These are phyloP conservation scores for Archaeoteleia sp. DNA, from an alignment of 2,888 invertebrate species.

Conservation along the genomic window DNA sequence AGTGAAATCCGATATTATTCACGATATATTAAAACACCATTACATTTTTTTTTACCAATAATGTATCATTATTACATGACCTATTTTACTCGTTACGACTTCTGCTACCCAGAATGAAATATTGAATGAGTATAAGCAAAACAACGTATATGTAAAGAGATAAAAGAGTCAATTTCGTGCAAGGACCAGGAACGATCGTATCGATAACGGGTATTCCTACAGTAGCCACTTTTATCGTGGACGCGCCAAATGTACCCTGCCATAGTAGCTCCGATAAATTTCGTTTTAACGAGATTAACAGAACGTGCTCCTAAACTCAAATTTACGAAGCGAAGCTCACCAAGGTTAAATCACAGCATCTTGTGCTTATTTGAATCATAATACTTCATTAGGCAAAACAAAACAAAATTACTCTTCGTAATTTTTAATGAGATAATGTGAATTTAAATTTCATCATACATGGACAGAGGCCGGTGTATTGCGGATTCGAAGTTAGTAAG, in stretches of 20 bases:
- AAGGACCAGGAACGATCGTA: constrained; percentile 23
- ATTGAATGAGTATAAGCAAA: constrained; percentile 40
- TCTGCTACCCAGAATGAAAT: constrained; percentile 37
- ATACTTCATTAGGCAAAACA: too few relatives aligned
- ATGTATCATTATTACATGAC: too few relatives aligned
- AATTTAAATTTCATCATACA: too few relatives aligned
- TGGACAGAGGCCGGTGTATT: too few relatives aligned
- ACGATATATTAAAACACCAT: too few relatives aligned
- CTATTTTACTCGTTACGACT: too few relatives aligned
- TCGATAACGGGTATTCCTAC: constrained; percentile 36
- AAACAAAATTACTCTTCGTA: too few relatives aligned
- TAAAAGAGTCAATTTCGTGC: constrained; percentile 20
- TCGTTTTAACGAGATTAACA: constrained; percentile 43
- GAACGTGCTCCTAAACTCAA: constrained; percentile 20
- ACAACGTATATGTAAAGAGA: constrained; percentile 14
- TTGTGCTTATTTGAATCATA: constrained; percentile 12
- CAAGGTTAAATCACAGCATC: constrained; percentile 7
- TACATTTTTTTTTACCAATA: too few relatives aligned
- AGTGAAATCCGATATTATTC: too few relatives aligned
- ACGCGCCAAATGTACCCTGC: constrained; percentile 29
- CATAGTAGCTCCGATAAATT: constrained; percentile 34
- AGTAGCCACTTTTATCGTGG: constrained; percentile 42
- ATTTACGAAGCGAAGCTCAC: constrained; percentile 25
- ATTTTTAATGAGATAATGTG: constrained; percentile 8
- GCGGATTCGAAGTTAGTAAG: too few relatives aligned